These are phyloP conservation scores for Armadillidium nasatum DNA, from an alignment of 1,140 invertebrate species.

Conservation along the genomic window DNA sequence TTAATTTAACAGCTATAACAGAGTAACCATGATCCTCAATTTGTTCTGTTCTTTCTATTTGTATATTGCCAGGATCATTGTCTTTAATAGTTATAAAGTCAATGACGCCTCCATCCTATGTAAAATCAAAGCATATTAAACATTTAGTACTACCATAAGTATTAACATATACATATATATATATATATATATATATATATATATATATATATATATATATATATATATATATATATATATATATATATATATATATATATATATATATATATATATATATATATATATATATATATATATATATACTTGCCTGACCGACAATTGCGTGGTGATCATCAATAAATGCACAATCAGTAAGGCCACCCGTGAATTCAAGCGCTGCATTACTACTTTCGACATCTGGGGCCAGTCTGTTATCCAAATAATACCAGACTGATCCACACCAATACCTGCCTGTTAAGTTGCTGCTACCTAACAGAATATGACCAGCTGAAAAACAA, in stretches of 20 bases:
- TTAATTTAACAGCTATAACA: background rate
- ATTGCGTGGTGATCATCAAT: background rate
- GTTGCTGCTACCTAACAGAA: conserved; percentile 6
- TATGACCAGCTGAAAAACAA: background rate
- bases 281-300: too few relatives aligned
- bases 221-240: too few relatives aligned
- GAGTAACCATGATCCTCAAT: conserved; percentile 3
- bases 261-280: too few relatives aligned
- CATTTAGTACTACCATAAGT: background rate
- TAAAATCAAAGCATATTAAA: background rate
- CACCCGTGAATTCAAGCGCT: background rate
- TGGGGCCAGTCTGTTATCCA: background rate
- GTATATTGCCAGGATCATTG: background rate
- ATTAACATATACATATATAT: too few relatives aligned
- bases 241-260: too few relatives aligned
- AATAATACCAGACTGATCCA: conserved; percentile 11
- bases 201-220: background rate
- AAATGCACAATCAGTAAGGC: background rate
- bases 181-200: background rate
- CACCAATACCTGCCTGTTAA: conserved; percentile 10
- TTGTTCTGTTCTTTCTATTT: background rate
- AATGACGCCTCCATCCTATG: background rate
- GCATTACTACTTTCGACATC: background rate
- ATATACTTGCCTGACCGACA: background rate
- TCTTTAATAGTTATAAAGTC: background rate